Evolutionary conservation across 1,140 invertebrate species (phyloP).

Genomic region (Nylanderia fulva): DNA sequence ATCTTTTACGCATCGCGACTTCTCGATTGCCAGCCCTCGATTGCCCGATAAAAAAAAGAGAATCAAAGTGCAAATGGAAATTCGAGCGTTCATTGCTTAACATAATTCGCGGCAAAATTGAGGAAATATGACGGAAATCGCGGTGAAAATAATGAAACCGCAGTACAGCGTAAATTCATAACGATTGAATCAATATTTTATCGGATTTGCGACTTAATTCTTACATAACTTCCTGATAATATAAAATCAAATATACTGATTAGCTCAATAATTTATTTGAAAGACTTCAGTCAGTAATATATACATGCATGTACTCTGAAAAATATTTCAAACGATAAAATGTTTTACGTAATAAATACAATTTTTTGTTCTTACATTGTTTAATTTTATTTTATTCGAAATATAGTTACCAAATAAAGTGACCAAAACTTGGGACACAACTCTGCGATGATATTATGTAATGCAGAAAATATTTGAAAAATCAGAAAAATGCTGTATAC

Average conservation of each 20-base stretch:
- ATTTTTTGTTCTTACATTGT: neutral
- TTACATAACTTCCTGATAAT: neutral
- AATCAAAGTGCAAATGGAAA: slow-evolving; percentile 22
- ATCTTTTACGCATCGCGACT: slow-evolving; percentile 50
- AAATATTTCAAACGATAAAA: neutral
- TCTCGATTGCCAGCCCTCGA: slow-evolving; percentile 55
- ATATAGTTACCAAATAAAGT: neutral
- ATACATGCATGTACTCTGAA: too few relatives aligned
- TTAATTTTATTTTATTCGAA: neutral
- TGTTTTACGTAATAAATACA: neutral
- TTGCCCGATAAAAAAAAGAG: slow-evolving; percentile 4
- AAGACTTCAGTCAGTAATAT: neutral
- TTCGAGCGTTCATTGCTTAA: slow-evolving; percentile 42
- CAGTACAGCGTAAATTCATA: neutral
- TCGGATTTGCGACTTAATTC: slow-evolving; percentile 11
- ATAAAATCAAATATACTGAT: neutral
- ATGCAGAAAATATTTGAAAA: neutral
- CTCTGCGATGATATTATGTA: neutral
- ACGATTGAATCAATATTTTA: neutral
- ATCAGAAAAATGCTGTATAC: neutral
- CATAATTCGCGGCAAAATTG: slow-evolving; percentile 27
- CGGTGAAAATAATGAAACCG: slow-evolving; percentile 28
- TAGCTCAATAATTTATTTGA: neutral
- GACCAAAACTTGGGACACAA: neutral
- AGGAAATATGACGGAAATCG: neutral